Percentiles rank a stretch among this genome's conserved stretches.
These are phyloP conservation scores for Indicator maculatus DNA, from an alignment of 2,113 vertebrate species.

Conservation along the genomic window DNA sequence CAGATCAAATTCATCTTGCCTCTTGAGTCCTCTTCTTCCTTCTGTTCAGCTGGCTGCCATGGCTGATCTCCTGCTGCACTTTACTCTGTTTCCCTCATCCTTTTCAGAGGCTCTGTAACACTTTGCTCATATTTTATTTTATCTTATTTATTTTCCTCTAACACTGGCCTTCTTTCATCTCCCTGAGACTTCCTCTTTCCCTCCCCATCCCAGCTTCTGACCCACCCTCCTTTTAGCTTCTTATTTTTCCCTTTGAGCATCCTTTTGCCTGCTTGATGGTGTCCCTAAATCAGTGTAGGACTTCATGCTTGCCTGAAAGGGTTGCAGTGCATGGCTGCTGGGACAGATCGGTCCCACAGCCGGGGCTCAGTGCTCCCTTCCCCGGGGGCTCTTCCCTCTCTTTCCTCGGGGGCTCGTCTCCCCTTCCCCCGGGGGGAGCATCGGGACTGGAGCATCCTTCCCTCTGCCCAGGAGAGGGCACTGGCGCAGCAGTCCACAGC, in stretches of 20 bases:
- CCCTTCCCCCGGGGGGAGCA: neutral
- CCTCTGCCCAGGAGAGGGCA: slow-evolving; percentile 62
- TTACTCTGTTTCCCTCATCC: neutral
- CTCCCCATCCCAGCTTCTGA: neutral
- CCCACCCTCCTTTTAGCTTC: neutral
- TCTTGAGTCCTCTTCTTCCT: neutral
- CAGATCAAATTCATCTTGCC: fast-evolving
- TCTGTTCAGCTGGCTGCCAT: neutral
- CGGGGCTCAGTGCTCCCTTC: neutral
- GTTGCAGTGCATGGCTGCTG: fast-evolving
- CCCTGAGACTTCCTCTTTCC: neutral
- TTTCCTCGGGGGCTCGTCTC: fast-evolving
- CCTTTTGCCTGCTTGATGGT: neutral
- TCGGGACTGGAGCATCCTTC: neutral
- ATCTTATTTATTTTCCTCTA: slow-evolving; percentile 23
- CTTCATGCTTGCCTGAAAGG: neutral
- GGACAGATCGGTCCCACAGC: neutral
- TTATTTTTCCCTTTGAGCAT: neutral
- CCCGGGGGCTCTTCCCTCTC: neutral
- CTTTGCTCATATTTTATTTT: slow-evolving; percentile 4
- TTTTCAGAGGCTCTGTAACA: neutral
- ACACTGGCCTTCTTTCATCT: neutral
- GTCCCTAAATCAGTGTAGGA: neutral
- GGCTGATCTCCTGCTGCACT: neutral
- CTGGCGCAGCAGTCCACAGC: slow-evolving; percentile 53